Percentiles rank a stretch among this genome's conserved stretches.
phyloP scores from a whole-genome alignment of 2,888 invertebrate genomes.

The Caprella mutica region DNA sequence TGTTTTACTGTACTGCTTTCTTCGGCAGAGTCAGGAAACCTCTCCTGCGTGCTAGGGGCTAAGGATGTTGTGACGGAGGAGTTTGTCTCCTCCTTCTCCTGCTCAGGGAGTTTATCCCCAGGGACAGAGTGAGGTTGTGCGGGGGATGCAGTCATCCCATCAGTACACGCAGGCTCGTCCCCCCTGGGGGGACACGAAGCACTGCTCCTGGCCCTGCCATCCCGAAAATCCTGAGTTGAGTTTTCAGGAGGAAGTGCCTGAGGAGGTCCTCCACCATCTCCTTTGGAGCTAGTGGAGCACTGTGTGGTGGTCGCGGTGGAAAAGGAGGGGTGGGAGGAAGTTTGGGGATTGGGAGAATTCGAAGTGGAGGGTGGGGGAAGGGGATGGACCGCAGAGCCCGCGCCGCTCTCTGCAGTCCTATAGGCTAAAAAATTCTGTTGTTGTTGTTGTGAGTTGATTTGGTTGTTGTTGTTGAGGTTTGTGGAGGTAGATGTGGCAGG shows the following conservation, averaged over 20 bases:
- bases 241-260: constrained; percentile 19
- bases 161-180: constrained; percentile 33
- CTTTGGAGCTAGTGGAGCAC: constrained; percentile 17
- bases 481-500: constrained; percentile 19
- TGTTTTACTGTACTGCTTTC: no score
- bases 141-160: constrained; percentile 8
- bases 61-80: background rate
- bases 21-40: constrained; percentile 33
- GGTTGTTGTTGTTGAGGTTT: constrained; percentile 28
- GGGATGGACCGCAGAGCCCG: constrained; percentile 34
- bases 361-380: constrained; percentile 6
- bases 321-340: background rate
- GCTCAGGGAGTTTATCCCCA: constrained; percentile 2
- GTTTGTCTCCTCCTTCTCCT: background rate
- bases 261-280: constrained; percentile 26
- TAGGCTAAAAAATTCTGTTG: constrained; percentile 34
- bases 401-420: constrained; percentile 35
- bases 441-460: constrained; percentile 12
- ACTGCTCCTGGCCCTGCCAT: constrained; percentile 34
- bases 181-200: constrained; percentile 23
- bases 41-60: constrained; percentile 11
- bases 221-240: constrained; percentile 29
- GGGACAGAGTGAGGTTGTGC: background rate
- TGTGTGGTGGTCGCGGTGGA: background rate
- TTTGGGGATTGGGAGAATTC: background rate